Percentiles rank a stretch among this genome's conserved stretches.
These are phyloP conservation scores for Myiopsitta monachus DNA, from an alignment of 2,113 vertebrate genomes.

Conservation along the genomic window DNA sequence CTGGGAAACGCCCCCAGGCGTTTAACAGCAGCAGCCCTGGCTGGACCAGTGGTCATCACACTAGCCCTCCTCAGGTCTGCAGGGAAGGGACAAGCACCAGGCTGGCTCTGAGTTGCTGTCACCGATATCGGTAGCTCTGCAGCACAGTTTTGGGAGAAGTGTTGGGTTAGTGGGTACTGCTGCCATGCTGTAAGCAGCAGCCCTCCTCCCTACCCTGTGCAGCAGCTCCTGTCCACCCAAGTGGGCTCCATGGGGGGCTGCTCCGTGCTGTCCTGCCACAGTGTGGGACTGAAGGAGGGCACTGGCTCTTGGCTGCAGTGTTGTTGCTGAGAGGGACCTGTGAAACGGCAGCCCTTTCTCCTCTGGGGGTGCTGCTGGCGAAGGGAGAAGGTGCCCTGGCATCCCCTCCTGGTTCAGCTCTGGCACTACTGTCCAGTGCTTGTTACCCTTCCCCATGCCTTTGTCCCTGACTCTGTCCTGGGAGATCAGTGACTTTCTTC, in stretches of 20 bases:
- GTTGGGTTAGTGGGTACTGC: not conserved
- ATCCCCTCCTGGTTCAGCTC: not conserved
- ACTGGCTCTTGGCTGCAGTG: not conserved
- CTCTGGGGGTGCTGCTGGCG: not conserved
- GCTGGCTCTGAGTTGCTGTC: not conserved
- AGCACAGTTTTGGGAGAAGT: not conserved
- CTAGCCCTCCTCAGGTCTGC: not conserved
- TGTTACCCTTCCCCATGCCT: not conserved
- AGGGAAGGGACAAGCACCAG: not conserved
- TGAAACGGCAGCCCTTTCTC: not conserved
- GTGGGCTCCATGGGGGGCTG: not conserved
- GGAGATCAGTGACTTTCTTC: not conserved
- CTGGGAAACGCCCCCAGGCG: not conserved
- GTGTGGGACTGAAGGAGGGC: not conserved
- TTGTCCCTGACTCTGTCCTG: not conserved
- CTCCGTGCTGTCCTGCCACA: not conserved
- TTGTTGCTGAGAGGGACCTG: rapidly evolving
- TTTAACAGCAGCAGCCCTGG: not conserved
- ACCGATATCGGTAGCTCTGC: not conserved
- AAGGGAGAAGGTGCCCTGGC: not conserved
- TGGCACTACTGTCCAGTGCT: not conserved
- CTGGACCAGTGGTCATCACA: not conserved
- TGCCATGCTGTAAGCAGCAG: not conserved
- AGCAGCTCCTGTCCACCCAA: not conserved
- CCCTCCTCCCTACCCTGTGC: not conserved